These are phyloP conservation scores for Synergus japonicus DNA, from an alignment of 2,888 invertebrate species.

Conservation along the genomic window DNA sequence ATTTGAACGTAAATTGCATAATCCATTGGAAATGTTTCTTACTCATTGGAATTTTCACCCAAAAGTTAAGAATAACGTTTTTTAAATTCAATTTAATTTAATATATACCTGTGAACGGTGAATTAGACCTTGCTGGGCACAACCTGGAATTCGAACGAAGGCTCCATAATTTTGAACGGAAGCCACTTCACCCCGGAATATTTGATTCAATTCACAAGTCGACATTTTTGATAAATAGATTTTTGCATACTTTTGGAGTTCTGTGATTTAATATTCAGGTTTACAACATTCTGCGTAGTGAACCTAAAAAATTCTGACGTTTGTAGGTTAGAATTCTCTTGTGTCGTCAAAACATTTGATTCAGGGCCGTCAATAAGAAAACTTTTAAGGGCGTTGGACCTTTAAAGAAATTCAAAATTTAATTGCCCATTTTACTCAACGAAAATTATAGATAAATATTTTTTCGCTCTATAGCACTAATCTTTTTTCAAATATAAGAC, in stretches of 20 bases:
- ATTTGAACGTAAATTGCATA: neutral
- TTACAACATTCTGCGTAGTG: neutral
- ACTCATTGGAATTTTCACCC: neutral
- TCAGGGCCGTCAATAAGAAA: neutral
- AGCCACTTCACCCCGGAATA: slow-evolving; percentile 74
- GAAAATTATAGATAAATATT: no score
- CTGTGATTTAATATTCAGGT: neutral
- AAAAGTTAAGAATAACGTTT: neutral
- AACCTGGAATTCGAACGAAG: slow-evolving; percentile 76
- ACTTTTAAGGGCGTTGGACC: neutral
- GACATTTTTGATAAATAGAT: slow-evolving; percentile 58
- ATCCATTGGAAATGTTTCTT: neutral
- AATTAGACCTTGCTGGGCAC: slow-evolving; percentile 74
- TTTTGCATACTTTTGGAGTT: neutral
- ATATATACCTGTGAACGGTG: slow-evolving; percentile 71
- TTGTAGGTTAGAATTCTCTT: slow-evolving; percentile 49
- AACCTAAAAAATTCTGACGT: neutral
- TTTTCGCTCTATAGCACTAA: no score
- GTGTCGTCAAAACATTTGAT: slow-evolving; percentile 35
- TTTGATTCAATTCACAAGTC: slow-evolving; percentile 69
- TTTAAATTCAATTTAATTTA: neutral
- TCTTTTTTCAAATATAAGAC: no score
- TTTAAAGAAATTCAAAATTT: neutral
- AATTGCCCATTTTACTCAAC: no score
- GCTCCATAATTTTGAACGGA: slow-evolving; percentile 77